Percentiles rank a stretch among this genome's conserved stretches.
These are phyloP conservation scores for Hassar affinis DNA, from an alignment of 2,113 vertebrate genomes.

Conservation along the genomic window DNA sequence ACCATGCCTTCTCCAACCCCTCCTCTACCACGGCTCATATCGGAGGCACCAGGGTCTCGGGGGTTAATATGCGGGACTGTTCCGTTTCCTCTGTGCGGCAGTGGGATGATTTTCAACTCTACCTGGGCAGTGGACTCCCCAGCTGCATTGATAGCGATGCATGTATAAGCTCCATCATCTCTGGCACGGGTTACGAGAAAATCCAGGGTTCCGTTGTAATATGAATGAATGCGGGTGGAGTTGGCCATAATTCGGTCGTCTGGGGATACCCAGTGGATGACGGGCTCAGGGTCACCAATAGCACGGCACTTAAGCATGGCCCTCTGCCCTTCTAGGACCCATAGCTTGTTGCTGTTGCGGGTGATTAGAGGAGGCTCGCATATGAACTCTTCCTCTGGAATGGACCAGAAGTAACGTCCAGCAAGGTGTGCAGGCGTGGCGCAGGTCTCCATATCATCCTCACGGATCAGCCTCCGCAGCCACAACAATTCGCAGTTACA, in stretches of 20 bases:
- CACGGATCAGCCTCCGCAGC: constrained; percentile 79
- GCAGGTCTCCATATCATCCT: constrained; percentile 89
- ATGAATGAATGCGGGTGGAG: constrained; percentile 80
- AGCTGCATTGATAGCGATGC: constrained; percentile 88
- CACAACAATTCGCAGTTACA: constrained; percentile 91
- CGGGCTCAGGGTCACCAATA: constrained; percentile 83
- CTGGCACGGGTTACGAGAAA: constrained; percentile 80
- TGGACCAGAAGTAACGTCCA: constrained; percentile 88
- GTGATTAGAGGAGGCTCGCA: constrained; percentile 90
- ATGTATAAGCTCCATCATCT: constrained; percentile 85
- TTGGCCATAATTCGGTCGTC: constrained; percentile 86
- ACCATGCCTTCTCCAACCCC: constrained; percentile 54
- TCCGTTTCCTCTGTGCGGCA: constrained; percentile 81
- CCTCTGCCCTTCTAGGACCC: constrained; percentile 87
- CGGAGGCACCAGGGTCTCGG: constrained; percentile 71
- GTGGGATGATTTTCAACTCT: constrained; percentile 84
- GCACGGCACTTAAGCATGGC: constrained; percentile 83
- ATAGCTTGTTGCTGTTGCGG: constrained; percentile 85
- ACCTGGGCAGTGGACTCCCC: constrained; percentile 84
- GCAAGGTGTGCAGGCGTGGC: constrained; percentile 81
- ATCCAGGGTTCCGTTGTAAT: constrained; percentile 87
- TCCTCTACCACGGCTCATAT: constrained; percentile 68
- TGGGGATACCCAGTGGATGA: constrained; percentile 89
- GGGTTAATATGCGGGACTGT: constrained; percentile 61
- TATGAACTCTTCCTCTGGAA: constrained; percentile 88